Evolutionary conservation across 2,113 vertebrate species (phyloP), one percentile per base, ranked within the genome.

Genomic region (Sarotherodon lohbergeri): DNA sequence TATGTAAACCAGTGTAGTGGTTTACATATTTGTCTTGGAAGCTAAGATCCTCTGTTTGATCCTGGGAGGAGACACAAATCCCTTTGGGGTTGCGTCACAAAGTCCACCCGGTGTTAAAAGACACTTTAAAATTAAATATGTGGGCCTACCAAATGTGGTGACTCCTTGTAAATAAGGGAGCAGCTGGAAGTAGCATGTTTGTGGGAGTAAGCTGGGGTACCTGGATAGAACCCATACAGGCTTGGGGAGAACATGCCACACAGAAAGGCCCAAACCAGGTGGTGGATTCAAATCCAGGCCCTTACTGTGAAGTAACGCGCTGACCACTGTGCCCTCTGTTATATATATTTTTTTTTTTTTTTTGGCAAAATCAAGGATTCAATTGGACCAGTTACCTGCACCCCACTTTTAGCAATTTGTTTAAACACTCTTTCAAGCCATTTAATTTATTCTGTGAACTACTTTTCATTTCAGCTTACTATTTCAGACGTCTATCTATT

Each of bases 311-410:
- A 19, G 11, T 68, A 12, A 68, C n/a, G 36, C 2, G 0, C 36
- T 41, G 11, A 68, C 34, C 7, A 41, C 7, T 36, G 36, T 68
- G 0, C 63, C 36, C 63, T 41, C 36, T 14, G 63, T 9, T 39
- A 39, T 39, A 36, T 36, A 34, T 34, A 34, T 34, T 7, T 7
- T 66, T 0, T 0, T 3, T 36, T 22, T 17, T 13, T 68, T 0
- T 1, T 7, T 3, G 34, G 0, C 19, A 0, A 68, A 39, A 0
- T 68, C 34, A 0, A 22, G 12, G 7, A 24, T 41, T 68, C 36
- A 41, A 24, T n/a, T 68, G n/a, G 63, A 68, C 36, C 36, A 68
- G 36, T 2, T 39, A 14, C 19, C 3, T 41, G 63, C n/a, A 24
- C 11, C 19, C 1, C 0, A 68, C 63, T 9, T 24, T 41, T 68